Evolutionary conservation across 2,888 invertebrate genomes (phyloP).

Genomic region (Pimpla rufipes): DNA sequence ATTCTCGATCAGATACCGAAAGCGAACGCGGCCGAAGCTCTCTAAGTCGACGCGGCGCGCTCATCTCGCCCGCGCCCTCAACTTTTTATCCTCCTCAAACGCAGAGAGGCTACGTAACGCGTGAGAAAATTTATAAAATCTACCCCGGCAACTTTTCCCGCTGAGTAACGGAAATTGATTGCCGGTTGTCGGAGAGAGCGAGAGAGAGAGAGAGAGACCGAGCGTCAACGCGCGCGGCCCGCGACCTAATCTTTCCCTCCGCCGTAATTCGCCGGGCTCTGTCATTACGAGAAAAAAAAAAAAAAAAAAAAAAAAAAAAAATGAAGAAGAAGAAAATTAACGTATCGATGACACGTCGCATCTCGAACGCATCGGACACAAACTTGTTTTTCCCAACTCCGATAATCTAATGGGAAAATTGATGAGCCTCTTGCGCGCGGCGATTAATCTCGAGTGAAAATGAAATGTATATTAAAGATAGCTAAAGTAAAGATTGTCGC

Average conservation of each 20-base stretch:
- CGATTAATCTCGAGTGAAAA: constrained; percentile 40
- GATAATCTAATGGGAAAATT: too few relatives aligned
- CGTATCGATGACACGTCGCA: constrained; percentile 35
- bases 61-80: constrained; percentile 32
- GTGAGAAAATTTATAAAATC: constrained; percentile 34
- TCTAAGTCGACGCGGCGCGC: constrained; percentile 8
- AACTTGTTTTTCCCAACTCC: background rate
- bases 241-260: constrained; percentile 14
- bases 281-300: constrained; percentile 45
- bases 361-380: background rate
- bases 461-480: background rate
- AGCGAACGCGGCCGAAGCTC: constrained; percentile 2
- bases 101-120: background rate
- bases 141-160: constrained; percentile 67
- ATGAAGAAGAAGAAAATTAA: too few relatives aligned
- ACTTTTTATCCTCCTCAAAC: constrained; percentile 34
- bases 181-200: constrained; percentile 58
- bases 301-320: too few relatives aligned
- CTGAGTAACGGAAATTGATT: constrained; percentile 74
- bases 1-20: constrained; percentile 57
- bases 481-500: background rate
- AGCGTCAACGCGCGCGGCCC: constrained; percentile 23
- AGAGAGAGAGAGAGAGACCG: too few relatives aligned
- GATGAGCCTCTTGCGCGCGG: too few relatives aligned
- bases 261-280: constrained; percentile 26